Evolutionary conservation across 2,797 vertebrate genomes (phyloP), one percentile per base, ranked within the genome.

Genomic region (Cheirogaleus major): DNA sequence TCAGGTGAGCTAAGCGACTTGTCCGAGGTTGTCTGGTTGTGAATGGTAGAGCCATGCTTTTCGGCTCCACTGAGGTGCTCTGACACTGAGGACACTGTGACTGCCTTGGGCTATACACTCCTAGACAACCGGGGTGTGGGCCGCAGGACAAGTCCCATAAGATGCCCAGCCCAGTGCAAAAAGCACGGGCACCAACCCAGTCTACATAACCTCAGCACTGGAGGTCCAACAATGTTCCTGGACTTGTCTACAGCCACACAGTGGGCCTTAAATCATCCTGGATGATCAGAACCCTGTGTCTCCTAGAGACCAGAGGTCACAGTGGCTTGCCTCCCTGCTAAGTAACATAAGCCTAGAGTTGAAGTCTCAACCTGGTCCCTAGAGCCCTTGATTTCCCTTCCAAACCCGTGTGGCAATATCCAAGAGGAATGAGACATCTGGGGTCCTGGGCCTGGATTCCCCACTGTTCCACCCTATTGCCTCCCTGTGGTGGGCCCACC

Each of bases 91-190:
- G 22, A 25, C 75, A 81, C 13, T 0, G 5, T 15, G 41, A 23
- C 32, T 9, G 4, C 61, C 48, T 82, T 45, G 57, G 52, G 27
- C 91, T 50, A 0, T 1, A 27, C 59, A 90, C 50, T 75, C 80
- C 25, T 38, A 30, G n/a, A 86, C 27, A 30, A n/a, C 0, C 4
- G 0, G 3, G 25, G 4, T 50, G 6, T 7, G 23, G 4, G 13
- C 38, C 41, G 23, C 48, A 38, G 61, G 70, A 35, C 35, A 52
- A 38, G 38, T 22, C n/a, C 48, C 2, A 0, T 2, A 1, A 91
- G 35, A 35, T 7, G 8, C 18, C 50, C 25, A 6, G n/a, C 35
- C 27, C 48, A 75, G 81, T 50, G 55, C 14, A 48, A 61, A 3
- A 8, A 38, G 50, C 38, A 30, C 6, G 4, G 4, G 32, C 23